Percentiles rank a stretch among this genome's conserved stretches.
phyloP scores from a whole-genome alignment of 2,113 vertebrate genomes.

The Corvus cornix region DNA sequence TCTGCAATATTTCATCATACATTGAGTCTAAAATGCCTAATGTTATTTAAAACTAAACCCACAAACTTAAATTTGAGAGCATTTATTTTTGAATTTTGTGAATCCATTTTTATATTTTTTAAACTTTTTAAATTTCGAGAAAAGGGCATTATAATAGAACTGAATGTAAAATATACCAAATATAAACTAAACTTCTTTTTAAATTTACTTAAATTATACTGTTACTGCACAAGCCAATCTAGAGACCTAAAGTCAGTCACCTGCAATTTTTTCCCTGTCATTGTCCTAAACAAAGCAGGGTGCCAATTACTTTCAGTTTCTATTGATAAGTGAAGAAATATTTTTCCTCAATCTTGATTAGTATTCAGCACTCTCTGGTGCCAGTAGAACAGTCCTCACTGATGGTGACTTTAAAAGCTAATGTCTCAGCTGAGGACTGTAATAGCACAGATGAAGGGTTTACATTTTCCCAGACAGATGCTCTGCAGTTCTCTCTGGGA shows the following conservation, averaged over 20 bases:
- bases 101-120: not conserved
- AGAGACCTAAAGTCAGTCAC: not conserved
- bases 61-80: not conserved
- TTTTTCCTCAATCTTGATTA: not conserved
- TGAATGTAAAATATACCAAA: not conserved
- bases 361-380: not conserved
- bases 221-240: not conserved
- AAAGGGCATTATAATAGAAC: not conserved
- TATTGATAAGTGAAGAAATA: not conserved
- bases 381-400: not conserved
- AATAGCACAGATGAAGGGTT: not conserved
- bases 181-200: not conserved
- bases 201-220: not conserved
- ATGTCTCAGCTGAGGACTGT: not conserved
- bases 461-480: not conserved
- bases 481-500: not conserved
- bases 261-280: not conserved
- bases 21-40: not conserved
- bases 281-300: not conserved
- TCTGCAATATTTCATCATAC: not conserved
- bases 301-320: not conserved
- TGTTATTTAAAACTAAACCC: not conserved
- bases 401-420: not conserved
- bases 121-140: not conserved
- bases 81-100: not conserved